Evolutionary conservation across 2,888 invertebrate genomes (phyloP), one percentile per base, ranked within the genome.

Genomic region (Nysson spinosus): DNA sequence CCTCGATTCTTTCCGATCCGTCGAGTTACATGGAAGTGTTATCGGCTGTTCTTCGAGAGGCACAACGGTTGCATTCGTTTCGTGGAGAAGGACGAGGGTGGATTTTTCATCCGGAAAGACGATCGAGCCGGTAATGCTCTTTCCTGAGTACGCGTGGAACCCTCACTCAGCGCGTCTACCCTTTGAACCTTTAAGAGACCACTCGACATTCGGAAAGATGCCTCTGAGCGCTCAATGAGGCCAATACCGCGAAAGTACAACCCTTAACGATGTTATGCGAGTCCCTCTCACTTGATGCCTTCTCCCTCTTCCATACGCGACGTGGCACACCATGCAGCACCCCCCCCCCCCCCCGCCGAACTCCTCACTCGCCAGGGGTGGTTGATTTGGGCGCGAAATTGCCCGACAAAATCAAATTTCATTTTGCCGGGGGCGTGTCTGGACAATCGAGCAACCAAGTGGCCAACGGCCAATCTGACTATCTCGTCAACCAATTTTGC

Each of bases 321-420:
- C n/a, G n/a, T n/a, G n/a, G n/a, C n/a, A n/a, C n/a, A n/a, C n/a
- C n/a, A n/a, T n/a, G n/a, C n/a, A n/a, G n/a, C n/a, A n/a, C n/a
- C n/a, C n/a, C n/a, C n/a, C n/a, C n/a, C n/a, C n/a, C n/a, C n/a
- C n/a, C n/a, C n/a, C n/a, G n/a, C n/a, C n/a, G n/a, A n/a, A n/a
- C n/a, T 34, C 19, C 22, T 11, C 26, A 22, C 37, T 30, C 46
- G 34, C 42, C 28, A 39, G 69, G 68, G 77, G 79, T 73, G 77
- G 79, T 83, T 82, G 85, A 86, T 85, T 85, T 84, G 77, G 83
- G 83, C 82, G 83, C 83, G 83, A 86, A 86, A 87, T 86, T 86
- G 85, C 83, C 83, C 84, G 85, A 83, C 83, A 86, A 86, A 87
- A 87, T 85, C 83, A 85, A 87, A 87, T 87, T 86, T 84, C 85